Percentiles rank a stretch among this genome's conserved stretches.
Conservation (phyloP, 2,888 invertebrate genomes). For the Onthophagus sagittarius region DNA sequence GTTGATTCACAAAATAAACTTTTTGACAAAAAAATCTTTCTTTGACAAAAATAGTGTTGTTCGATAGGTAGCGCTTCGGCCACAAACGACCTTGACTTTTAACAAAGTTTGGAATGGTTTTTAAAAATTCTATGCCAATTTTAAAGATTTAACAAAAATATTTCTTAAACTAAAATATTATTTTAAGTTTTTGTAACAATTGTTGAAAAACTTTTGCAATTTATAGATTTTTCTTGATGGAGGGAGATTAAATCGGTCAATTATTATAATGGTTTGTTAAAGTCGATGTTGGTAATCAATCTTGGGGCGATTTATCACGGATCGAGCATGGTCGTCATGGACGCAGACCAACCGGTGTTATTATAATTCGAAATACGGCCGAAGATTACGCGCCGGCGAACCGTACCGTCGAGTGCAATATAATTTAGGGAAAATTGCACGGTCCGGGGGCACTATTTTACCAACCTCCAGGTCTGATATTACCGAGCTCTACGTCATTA, state of each 20-base stretch:
- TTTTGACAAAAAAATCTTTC: no score
- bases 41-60: no score
- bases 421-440: conserved; percentile 24
- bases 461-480: conserved; percentile 12
- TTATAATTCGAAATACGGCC: conserved; percentile 25
- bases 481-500: conserved; percentile 19
- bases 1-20: no score
- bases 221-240: no score
- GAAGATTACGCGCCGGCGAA: conserved; percentile 20
- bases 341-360: conserved; percentile 16
- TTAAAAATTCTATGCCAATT: no score
- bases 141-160: no score
- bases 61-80: no score
- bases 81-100: no score
- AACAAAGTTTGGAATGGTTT: no score
- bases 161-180: no score
- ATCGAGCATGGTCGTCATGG: conserved; percentile 15
- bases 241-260: conserved; percentile 22
- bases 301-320: conserved; percentile 24
- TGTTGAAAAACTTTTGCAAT: no score
- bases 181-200: no score
- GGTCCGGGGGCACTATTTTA: conserved; percentile 15
- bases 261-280: conserved; percentile 26
- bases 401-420: conserved; percentile 17
- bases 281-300: conserved; percentile 23